These are phyloP conservation scores for Ectropis grisescens DNA, from an alignment of 1,140 invertebrate genomes.

Conservation along the genomic window DNA sequence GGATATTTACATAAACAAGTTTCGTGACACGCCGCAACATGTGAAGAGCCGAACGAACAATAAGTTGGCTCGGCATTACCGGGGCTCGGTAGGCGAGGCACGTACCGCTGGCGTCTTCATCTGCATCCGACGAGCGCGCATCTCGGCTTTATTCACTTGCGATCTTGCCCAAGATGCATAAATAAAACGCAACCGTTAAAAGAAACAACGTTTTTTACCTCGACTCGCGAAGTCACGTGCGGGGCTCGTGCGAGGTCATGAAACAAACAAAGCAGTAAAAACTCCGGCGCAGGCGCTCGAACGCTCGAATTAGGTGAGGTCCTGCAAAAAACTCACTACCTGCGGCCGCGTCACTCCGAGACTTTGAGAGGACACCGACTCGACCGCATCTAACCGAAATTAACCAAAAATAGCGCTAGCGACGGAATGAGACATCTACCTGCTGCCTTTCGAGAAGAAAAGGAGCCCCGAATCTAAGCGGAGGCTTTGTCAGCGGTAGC, in stretches of 20 bases:
- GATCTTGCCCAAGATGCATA: too few relatives aligned
- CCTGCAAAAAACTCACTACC: conserved; percentile 54
- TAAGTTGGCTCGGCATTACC: conserved; percentile 16
- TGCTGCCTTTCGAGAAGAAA: conserved; percentile 17
- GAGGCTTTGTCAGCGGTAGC: conserved; percentile 53
- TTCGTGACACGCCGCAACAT: conserved; percentile 12
- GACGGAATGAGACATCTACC: conserved; percentile 20
- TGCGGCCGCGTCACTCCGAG: conserved; percentile 32
- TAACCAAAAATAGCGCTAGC: conserved; percentile 13
- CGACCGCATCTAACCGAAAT: conserved; percentile 30
- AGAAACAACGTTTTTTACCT: too few relatives aligned
- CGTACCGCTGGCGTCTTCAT: conserved; percentile 15
- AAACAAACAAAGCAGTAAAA: conserved; percentile 34
- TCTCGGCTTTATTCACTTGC: too few relatives aligned
- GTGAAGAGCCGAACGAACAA: conserved; percentile 11
- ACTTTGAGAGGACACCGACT: conserved; percentile 28
- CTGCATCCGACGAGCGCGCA: conserved; percentile 5
- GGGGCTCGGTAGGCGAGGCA: conserved; percentile 14
- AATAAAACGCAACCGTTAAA: too few relatives aligned
- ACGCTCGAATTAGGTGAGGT: conserved; percentile 44
- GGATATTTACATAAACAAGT: conserved; percentile 25
- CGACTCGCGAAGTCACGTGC: conserved; percentile 14
- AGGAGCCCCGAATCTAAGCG: conserved; percentile 27
- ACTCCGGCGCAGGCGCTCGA: conserved; percentile 9
- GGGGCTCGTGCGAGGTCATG: conserved; percentile 24